Evolutionary conservation across 2,113 vertebrate species (phyloP), one percentile per base, ranked within the genome.

Genomic region (Rhodinocichla rosea): DNA sequence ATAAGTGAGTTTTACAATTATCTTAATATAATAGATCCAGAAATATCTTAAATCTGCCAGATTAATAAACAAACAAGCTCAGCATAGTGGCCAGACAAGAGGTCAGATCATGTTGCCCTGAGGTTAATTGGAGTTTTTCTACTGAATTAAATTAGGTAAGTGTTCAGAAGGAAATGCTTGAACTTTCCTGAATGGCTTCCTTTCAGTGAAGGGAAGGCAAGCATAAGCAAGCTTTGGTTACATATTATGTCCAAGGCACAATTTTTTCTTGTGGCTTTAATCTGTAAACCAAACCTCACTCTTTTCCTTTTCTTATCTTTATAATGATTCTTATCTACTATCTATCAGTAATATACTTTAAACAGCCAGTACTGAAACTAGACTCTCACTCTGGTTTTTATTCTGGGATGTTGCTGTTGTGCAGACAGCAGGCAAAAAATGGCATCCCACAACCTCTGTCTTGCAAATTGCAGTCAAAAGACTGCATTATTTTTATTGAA

Each of bases 101-200:
- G 94, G 76, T 93, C 94, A 95, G 69, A 90, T 75, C 35, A 67
- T 6, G 17, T 83, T 92, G 75, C 71, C 88, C 80, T 92, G 37
- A 89, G 92, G 93, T 96, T 96, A 95, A 95, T 96, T 95, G 88
- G 92, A 94, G 76, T 93, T 96, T 95, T 96, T 96, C 93, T 90
- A 86, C 53, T 83, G 92, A 94, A 92, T 97, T 96, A 83, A 83
- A 88, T 96, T 93, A 88, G 33, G 49, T 78, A 90, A 95, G 75
- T 27, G 47, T 78, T 95, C 92, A 88, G 52, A 78, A 91, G 47
- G 81, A 90, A 93, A 90, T 57, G 56, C 56, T 78, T 93, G 64
- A 92, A 79, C 57, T 69, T 94, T 81, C 39, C 70, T 92, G 77
- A 95, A 94, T 80, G 60, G 39, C 4, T 93, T 86, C 24, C 28